These are phyloP conservation scores for Drosophila falleni DNA, from an alignment of 2,888 invertebrate genomes.

Conservation along the genomic window DNA sequence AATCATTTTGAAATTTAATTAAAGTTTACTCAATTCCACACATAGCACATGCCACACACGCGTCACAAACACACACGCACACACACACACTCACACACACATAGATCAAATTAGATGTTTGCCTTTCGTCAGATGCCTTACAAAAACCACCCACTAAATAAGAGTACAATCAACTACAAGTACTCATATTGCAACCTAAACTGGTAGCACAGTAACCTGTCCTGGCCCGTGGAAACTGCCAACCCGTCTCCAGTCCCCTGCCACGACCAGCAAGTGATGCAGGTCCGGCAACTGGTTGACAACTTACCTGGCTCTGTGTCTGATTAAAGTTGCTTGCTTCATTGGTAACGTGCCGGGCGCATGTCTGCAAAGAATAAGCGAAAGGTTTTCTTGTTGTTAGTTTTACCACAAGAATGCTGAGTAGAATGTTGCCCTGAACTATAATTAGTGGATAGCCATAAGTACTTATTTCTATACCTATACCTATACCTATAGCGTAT, in stretches of 20 bases:
- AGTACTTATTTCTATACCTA: slow-evolving; percentile 39
- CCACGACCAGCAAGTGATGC: slow-evolving; percentile 8
- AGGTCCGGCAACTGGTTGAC: slow-evolving; percentile 50
- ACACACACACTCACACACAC: not conserved
- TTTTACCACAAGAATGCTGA: slow-evolving; percentile 50
- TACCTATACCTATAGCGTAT: slow-evolving; percentile 16
- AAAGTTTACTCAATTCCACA: slow-evolving; percentile 65
- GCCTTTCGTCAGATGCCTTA: slow-evolving; percentile 30
- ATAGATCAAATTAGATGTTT: slow-evolving; percentile 58
- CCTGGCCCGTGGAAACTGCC: not conserved
- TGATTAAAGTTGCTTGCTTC: slow-evolving; percentile 75
- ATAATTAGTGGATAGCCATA: slow-evolving; percentile 69
- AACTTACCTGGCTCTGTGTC: slow-evolving; percentile 77
- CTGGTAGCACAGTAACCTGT: slow-evolving; percentile 45
- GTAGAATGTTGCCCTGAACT: slow-evolving; percentile 55
- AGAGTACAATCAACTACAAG: slow-evolving; percentile 7
- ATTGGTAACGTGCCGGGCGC: slow-evolving; percentile 77
- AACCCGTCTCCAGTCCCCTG: not conserved
- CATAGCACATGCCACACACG: slow-evolving; percentile 45
- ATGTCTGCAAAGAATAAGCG: slow-evolving; percentile 61
- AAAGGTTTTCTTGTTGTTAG: slow-evolving; percentile 56
- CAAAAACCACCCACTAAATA: slow-evolving; percentile 41
- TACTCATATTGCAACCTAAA: slow-evolving; percentile 44
- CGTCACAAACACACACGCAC: slow-evolving; percentile 8
- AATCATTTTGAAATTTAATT: slow-evolving; percentile 73